Base-by-base conservation (phyloP, 2,888 invertebrate species). In the Mythimna ferrago region DNA sequence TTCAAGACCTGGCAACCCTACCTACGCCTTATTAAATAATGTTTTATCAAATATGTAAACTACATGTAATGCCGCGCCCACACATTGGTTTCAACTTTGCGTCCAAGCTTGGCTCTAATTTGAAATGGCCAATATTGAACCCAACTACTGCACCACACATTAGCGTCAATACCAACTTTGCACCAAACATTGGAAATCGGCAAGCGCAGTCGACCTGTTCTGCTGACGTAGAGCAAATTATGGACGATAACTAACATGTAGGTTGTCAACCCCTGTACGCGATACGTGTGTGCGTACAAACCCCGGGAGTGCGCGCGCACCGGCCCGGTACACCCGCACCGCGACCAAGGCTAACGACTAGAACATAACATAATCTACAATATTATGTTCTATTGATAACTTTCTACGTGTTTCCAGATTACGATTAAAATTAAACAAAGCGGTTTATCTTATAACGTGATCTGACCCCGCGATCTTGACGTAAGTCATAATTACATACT, bases 391-490 rank as follows among this genome's bases (percentile, higher is more conserved):
- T 77, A 79, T 76, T 75, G 83, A 85, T 83, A 80, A 83, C 73
- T 85, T 80, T 85, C 83, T 85, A 80, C 71, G 56, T 67, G 80
- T 58, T 74, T 66, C 53, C 58, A 71, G 63, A 56, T 78, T 72
- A 67, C 51, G 57, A 72, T 71, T 73, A 66, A 72, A 75, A 66
- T 72, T 71, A 65, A 79, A 79, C 65, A 83, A 81, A 78, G 66
- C 61, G 19, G 10, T 26, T 69, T 78, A 85, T 84, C 81, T 69
- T 51, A 66, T 75, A 66, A 54, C 56, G 53, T 71, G 73, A 78
- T 83, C 73, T 85, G 84, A 81, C 71, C 76, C 61, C 51, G 16
- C 76, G 78, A 70, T 61, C 79, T 73, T 85, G 84, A 86, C 75
- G 78, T 81, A 68, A 73, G 69, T 76, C 54, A 58, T 44, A 44